A percentile compares a stretch with the other conserved stretches of the same genome.
Conservation (phyloP, 2,113 vertebrate species). For the Neodontobutis hainanensis region DNA sequence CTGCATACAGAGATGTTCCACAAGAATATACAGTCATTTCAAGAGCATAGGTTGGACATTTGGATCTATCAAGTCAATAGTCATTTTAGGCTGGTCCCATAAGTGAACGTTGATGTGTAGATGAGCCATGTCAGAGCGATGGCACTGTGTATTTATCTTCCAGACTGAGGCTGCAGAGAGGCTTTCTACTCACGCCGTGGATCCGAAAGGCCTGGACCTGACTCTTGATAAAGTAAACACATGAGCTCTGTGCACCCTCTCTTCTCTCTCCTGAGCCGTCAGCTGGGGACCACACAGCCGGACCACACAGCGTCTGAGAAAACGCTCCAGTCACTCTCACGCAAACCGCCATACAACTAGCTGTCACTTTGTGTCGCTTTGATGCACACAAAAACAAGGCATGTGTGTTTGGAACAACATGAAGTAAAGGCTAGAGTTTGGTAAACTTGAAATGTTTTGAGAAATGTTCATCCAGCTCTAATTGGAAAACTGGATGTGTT, state of each 20-base stretch:
- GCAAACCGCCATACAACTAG: conserved; percentile 45
- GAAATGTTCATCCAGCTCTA: background rate
- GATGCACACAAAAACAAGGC: conserved; percentile 25
- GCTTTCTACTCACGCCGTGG: conserved; percentile 57
- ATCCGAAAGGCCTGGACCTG: conserved; percentile 53
- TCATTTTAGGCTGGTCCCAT: conserved; percentile 11
- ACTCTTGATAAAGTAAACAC: conserved; percentile 71
- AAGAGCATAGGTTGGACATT: conserved; percentile 13
- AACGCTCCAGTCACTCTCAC: conserved; percentile 62
- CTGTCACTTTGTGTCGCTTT: conserved; percentile 59
- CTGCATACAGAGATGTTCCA: no score
- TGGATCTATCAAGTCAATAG: no score
- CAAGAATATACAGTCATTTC: conserved; percentile 1
- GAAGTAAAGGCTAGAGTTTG: background rate
- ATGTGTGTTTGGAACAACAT: conserved; percentile 7
- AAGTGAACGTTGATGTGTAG: conserved; percentile 45
- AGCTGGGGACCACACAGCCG: conserved; percentile 78
- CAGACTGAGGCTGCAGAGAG: conserved; percentile 50
- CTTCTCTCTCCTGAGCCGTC: conserved; percentile 59
- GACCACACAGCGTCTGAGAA: conserved; percentile 78
- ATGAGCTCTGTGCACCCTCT: conserved; percentile 27
- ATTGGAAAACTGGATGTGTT: background rate
- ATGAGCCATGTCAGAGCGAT: conserved; percentile 56
- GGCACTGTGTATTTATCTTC: conserved; percentile 64
- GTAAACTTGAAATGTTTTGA: no score